phyloP scores from a whole-genome alignment of 2,113 vertebrate genomes.

The Diglossa brunneiventris region DNA sequence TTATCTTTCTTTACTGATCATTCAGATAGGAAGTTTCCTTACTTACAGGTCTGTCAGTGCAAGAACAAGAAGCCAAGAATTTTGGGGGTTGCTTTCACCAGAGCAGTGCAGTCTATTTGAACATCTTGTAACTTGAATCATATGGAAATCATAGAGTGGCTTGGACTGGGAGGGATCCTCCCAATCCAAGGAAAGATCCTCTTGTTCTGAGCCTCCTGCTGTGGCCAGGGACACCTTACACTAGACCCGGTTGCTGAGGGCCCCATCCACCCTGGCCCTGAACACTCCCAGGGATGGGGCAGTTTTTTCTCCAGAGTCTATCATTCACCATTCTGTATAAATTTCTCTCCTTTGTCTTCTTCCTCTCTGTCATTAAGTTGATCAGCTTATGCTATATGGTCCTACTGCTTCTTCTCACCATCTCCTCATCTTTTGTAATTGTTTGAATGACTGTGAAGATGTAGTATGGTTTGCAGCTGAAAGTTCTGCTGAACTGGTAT shows the following conservation, averaged over 20 bases:
- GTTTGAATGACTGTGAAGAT: background rate
- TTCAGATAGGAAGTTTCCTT: background rate
- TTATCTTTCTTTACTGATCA: background rate
- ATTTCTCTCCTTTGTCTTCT: background rate
- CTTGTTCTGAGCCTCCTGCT: background rate
- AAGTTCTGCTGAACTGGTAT: background rate
- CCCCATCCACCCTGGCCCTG: background rate
- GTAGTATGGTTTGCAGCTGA: background rate
- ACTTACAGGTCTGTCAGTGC: background rate
- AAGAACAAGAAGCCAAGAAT: background rate
- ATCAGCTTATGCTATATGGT: background rate
- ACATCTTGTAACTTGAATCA: background rate
- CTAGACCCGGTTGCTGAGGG: background rate
- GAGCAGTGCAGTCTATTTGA: background rate
- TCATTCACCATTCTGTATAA: background rate
- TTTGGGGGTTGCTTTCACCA: background rate
- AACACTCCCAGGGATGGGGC: background rate
- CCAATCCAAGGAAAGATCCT: accelerated
- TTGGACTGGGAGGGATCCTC: background rate
- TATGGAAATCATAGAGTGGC: background rate
- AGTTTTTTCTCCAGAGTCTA: background rate
- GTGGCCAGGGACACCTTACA: background rate
- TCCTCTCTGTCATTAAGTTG: background rate
- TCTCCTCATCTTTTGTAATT: background rate
- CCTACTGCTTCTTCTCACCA: background rate